phyloP scores from a whole-genome alignment of 1,140 invertebrate genomes.

The Caenorhabditis inopinata region DNA sequence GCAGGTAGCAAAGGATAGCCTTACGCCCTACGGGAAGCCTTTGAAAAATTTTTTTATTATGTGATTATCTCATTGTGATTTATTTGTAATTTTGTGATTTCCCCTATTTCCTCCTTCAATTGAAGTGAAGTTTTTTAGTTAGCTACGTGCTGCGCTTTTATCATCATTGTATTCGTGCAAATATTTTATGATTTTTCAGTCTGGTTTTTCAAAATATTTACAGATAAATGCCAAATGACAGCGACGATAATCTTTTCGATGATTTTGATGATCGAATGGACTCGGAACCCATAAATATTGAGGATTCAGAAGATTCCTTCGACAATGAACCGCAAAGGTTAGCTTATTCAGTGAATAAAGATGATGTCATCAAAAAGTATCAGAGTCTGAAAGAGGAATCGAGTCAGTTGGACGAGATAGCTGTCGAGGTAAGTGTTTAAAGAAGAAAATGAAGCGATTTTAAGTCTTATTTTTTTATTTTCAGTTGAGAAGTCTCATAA shows the following conservation, averaged over 20 bases:
- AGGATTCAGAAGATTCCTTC: slow-evolving; percentile 6
- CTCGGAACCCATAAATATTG: neutral
- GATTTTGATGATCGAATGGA: slow-evolving; percentile 8
- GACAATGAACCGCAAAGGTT: neutral
- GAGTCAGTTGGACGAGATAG: neutral
- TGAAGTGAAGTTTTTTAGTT: no score
- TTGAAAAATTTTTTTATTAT: neutral
- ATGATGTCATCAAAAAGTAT: neutral
- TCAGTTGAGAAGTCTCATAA: neutral
- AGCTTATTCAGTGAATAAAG: neutral
- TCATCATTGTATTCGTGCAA: neutral
- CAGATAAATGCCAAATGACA: neutral
- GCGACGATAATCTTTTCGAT: neutral
- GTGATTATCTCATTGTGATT: neutral
- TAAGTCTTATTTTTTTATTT: no score
- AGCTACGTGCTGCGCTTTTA: no score
- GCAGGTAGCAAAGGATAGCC: no score
- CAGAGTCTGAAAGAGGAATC: slow-evolving; percentile 19
- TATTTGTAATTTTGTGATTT: no score
- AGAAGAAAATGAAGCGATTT: no score
- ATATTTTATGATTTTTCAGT: neutral
- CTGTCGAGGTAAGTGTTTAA: neutral
- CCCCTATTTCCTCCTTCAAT: no score
- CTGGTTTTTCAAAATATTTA: neutral
- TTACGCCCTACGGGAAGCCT: no score